Evolutionary conservation across 2,797 vertebrate species (phyloP).

Genomic region (Atherinosoma microstoma): DNA sequence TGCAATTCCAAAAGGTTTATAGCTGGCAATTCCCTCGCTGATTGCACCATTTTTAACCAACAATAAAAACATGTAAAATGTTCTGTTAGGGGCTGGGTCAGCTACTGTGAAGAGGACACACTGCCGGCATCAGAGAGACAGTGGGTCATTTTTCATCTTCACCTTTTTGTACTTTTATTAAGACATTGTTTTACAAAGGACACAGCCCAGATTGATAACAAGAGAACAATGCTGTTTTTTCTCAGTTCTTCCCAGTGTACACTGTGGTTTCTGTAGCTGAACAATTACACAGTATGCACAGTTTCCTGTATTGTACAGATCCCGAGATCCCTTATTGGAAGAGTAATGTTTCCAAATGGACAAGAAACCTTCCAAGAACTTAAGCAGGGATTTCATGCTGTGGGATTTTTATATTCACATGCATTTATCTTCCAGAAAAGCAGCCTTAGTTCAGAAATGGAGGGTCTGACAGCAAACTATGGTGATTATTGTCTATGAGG

Average conservation of each 20-base stretch:
- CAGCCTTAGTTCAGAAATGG: neutral
- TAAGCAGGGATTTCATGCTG: neutral
- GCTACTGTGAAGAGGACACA: neutral
- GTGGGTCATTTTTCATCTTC: neutral
- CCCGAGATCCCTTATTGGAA: neutral
- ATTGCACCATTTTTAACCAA: neutral
- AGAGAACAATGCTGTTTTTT: neutral
- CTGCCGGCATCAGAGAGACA: neutral
- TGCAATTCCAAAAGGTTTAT: no score
- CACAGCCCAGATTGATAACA: neutral
- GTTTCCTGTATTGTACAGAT: neutral
- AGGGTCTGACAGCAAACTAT: neutral
- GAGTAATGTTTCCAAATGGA: neutral
- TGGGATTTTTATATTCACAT: neutral
- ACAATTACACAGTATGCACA: neutral
- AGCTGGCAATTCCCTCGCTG: neutral
- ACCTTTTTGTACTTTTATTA: neutral
- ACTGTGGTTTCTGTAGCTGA: neutral
- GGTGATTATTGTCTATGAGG: neutral
- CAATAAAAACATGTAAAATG: neutral
- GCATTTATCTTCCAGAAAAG: neutral
- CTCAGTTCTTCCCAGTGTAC: neutral
- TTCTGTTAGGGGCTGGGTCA: neutral
- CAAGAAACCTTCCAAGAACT: neutral
- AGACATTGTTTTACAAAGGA: neutral